Base-by-base conservation (phyloP, 1,140 invertebrate genomes). In the Palaemon carinicauda region DNA sequence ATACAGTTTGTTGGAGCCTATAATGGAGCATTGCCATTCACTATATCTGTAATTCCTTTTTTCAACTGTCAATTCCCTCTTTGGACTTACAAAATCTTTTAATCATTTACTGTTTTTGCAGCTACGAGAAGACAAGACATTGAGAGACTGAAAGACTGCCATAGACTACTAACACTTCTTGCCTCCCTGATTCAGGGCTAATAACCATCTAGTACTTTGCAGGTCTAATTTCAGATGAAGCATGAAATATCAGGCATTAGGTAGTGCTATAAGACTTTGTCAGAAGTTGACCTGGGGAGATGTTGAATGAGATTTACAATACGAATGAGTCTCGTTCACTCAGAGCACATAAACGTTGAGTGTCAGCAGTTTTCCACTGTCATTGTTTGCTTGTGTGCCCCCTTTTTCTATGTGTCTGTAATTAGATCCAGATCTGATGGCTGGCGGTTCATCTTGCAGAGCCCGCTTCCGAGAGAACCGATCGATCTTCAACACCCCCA, bases 401-500 rank as follows among this genome's bases (percentile, higher is more conserved):
- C 41, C 41, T 33, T 56, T 50, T 29, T 14, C 31, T 17, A 52
- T 9, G 60, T 52, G 14, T 33, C 17, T 54, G 27, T 78, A 41
- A 41, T 41, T 41, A 41, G 41, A 41, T 41, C 50, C n/a, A 52
- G 17, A 56, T 65, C 51, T 12, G 56, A 17, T 33, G 17, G 75
- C 87, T 81, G 27, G 52, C 33, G 73, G 12, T 52, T 21, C 10
- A 83, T 50, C 82, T 89, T 94, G 73, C 92, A 97, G 97, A 91
- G 96, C 96, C 27, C 94, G 96, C 90, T 98, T 96, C 95, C 94
- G 95, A 88, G 96, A 97, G 90, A 97, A 97, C 91, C 93, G 97
- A 2, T 97, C 96, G 24, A 97, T 98, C 90, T 97, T 98, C 93
- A 98, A 98, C 91, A 97, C 96, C 41, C 96, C 97, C n/a, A 97